phyloP scores from a whole-genome alignment of 2,888 invertebrate species.

The Mimachlamys varia region DNA sequence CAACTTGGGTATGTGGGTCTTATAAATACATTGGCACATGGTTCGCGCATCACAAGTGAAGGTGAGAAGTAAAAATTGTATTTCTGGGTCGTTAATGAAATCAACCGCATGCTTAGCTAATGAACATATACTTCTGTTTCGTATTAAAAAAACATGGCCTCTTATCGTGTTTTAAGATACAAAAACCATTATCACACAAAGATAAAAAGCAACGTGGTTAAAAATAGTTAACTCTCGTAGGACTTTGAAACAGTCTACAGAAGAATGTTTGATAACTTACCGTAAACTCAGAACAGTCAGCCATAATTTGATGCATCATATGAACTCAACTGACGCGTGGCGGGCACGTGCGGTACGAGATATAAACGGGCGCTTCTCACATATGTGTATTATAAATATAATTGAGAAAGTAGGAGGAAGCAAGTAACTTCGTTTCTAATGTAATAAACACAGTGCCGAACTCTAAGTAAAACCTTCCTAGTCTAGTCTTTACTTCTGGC shows the following conservation, averaged over 20 bases:
- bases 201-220: background rate
- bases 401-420: constrained; percentile 4
- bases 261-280: background rate
- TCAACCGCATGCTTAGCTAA: background rate
- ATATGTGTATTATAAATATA: constrained; percentile 34
- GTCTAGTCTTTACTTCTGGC: background rate
- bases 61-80: background rate
- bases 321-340: constrained; percentile 27
- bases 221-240: background rate
- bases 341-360: background rate
- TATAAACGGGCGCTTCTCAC: background rate
- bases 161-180: background rate
- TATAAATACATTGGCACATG: background rate
- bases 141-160: background rate
- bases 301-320: constrained; percentile 25
- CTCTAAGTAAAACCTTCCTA: background rate
- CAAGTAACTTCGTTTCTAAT: background rate
- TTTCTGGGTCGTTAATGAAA: background rate
- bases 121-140: background rate
- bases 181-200: background rate
- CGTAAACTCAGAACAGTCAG: constrained; percentile 3
- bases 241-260: background rate
- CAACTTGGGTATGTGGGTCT: background rate
- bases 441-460: background rate
- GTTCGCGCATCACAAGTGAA: background rate